phyloP scores from a whole-genome alignment of 2,797 vertebrate species.

The Scyliorhinus canicula region DNA sequence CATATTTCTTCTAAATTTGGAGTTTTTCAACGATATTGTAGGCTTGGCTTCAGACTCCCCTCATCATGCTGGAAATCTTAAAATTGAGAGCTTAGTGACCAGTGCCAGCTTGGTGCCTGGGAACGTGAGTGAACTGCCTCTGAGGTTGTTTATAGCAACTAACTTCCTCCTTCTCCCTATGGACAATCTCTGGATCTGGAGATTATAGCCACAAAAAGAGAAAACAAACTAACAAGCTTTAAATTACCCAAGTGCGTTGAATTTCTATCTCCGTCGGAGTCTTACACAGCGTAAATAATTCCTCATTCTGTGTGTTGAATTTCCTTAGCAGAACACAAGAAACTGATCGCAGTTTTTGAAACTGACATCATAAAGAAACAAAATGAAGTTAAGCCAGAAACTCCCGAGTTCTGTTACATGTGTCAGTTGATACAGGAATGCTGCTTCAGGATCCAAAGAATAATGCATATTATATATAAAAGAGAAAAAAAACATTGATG shows the following conservation, averaged over 20 bases:
- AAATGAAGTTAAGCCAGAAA: background rate
- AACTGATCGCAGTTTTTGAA: conserved; percentile 18
- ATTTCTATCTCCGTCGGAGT: background rate
- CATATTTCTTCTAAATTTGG: conserved; percentile 97
- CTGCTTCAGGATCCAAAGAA: background rate
- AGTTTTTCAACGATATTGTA: conserved; percentile 83
- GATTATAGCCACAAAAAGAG: conserved; percentile 34
- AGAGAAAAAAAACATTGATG: background rate
- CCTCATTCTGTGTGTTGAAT: background rate
- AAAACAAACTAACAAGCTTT: conserved; percentile 31
- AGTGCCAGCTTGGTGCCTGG: conserved; percentile 57
- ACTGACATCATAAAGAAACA: background rate
- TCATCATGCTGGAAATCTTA: conserved; percentile 82
- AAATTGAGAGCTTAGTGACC: conserved; percentile 53
- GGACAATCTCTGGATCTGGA: conserved; percentile 38
- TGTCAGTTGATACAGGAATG: conserved; percentile 5
- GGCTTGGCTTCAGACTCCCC: conserved; percentile 67
- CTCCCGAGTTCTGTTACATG: background rate
- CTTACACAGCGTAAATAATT: background rate
- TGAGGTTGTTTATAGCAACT: conserved; percentile 59
- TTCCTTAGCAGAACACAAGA: background rate
- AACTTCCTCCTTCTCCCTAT: conserved; percentile 53
- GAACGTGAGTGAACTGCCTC: conserved; percentile 54
- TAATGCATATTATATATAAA: background rate
- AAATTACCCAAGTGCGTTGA: conserved; percentile 24